phyloP scores from a whole-genome alignment of 1,140 invertebrate species.

The Drosophila murphyi region DNA sequence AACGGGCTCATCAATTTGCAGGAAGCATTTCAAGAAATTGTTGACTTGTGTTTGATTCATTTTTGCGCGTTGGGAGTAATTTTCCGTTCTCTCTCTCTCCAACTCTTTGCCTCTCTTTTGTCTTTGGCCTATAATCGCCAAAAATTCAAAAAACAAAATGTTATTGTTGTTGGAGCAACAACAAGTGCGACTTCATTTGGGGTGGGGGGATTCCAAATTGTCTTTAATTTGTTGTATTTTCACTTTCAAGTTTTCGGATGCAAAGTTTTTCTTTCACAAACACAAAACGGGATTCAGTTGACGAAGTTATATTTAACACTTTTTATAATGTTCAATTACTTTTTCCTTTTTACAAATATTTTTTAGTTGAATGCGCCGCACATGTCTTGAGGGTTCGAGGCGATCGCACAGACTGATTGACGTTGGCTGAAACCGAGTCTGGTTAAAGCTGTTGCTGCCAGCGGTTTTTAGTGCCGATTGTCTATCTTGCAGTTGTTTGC shows the following conservation, averaged over 20 bases:
- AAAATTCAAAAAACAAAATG: constrained; percentile 8
- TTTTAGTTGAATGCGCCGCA: constrained; percentile 19
- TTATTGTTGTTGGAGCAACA: constrained; percentile 30
- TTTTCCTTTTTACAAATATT: constrained; percentile 10
- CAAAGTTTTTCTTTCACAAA: constrained; percentile 32
- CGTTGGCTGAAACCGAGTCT: constrained; percentile 39
- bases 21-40: constrained; percentile 80
- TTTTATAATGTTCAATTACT: constrained; percentile 1
- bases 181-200: constrained; percentile 31
- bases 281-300: constrained; percentile 35
- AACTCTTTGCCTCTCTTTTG: constrained; percentile 17
- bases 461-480: constrained; percentile 21
- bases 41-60: constrained; percentile 81
- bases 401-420: constrained; percentile 66
- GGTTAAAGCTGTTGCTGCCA: constrained; percentile 16
- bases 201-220: background rate
- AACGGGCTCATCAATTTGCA: constrained; percentile 76
- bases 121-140: constrained; percentile 44
- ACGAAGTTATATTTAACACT: constrained; percentile 9
- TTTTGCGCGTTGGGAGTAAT: constrained; percentile 30
- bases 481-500: constrained; percentile 45
- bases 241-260: constrained; percentile 39
- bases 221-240: constrained; percentile 13
- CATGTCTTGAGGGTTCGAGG: constrained; percentile 54
- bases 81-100: background rate